These are phyloP conservation scores for Ia io DNA, from an alignment of 2,113 vertebrate genomes.

Conservation along the genomic window DNA sequence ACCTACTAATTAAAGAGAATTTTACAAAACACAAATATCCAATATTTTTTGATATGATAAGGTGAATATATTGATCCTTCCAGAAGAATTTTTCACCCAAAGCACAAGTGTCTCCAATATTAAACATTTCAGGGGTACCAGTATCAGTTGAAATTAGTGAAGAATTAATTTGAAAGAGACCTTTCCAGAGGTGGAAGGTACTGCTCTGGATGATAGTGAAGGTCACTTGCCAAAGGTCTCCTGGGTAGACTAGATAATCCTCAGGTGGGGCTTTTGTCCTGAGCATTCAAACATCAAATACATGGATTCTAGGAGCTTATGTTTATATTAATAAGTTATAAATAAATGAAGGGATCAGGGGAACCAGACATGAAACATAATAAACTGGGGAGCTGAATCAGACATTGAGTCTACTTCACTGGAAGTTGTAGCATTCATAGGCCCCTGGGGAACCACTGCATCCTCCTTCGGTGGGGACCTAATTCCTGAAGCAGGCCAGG, in stretches of 20 bases:
- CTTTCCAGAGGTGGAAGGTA: neutral
- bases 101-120: neutral
- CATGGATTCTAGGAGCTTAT: neutral
- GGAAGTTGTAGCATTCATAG: neutral
- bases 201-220: neutral
- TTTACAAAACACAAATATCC: neutral
- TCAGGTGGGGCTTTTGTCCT: neutral
- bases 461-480: neutral
- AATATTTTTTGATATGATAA: neutral
- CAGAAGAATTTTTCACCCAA: neutral
- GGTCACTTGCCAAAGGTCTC: neutral
- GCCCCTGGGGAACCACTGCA: neutral
- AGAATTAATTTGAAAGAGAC: neutral
- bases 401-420: neutral
- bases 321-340: neutral
- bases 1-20: neutral
- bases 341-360: neutral
- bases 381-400: neutral
- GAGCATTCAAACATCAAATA: neutral
- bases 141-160: neutral
- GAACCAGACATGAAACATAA: neutral
- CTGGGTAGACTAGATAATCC: neutral
- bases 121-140: neutral
- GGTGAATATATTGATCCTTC: neutral
- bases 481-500: neutral